Evolutionary conservation across 2,797 vertebrate genomes (phyloP), one percentile per base, ranked within the genome.

Genomic region (Strix occidentalis): DNA sequence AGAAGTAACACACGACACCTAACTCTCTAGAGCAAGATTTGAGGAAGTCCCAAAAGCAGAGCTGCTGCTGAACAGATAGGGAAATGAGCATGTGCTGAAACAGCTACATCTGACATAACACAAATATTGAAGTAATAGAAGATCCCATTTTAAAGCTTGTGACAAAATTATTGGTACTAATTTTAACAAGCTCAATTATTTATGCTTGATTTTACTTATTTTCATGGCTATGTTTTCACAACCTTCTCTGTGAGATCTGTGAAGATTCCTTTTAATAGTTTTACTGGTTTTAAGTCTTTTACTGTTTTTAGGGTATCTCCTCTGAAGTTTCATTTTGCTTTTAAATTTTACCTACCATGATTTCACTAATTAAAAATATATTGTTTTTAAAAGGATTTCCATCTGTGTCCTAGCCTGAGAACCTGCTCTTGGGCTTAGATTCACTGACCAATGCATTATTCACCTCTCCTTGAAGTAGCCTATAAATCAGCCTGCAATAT

Each of bases 241-340:
- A 26, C 4, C 2, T 66, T 84, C 51, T 35, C 13, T 65, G 19
- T 57, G 71, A 91, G 26, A 58, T 72, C 16, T 58, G 6, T 58
- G 33, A 81, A 24, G 35, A 54, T 26, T 5, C 8, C 4, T 39
- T 82, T 77, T 43, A 63, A 58, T 69, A 46, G 0, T 60, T 78
- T 29, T 15, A 66, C 5, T 28, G 8, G 0, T 37, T 84, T 48
- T 17, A 56, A 54, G 4, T 33, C 29, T 94, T 74, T 63, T 78
- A 24, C 4, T 69, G 5, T 0, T 64, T 82, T 68, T 48, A 60
- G 5, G 25, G 3, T 81, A 18, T 57, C 16, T 33, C 79, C n/a
- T 85, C 13, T 51, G 26, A 89, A 75, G 26, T 54, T 69, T 87
- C 17, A 4, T 60, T 91, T 90, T 83, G 21, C n/a, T 89, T 83